Conservation (phyloP, 2,113 vertebrate species). For the Furnarius figulus region DNA sequence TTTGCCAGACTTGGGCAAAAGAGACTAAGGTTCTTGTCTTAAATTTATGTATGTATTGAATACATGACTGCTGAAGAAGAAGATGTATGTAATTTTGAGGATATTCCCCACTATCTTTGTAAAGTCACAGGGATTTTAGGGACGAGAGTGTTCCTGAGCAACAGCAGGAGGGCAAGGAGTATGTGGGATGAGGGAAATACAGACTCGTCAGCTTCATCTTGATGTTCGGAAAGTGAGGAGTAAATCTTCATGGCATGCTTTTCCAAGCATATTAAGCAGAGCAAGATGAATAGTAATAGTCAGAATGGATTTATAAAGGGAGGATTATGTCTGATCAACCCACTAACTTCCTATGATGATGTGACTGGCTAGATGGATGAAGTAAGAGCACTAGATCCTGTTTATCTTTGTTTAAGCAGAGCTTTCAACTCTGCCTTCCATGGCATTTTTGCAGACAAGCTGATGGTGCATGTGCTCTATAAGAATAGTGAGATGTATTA, state of each 20-base stretch:
- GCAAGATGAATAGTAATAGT: not conserved
- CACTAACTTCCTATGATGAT: not conserved
- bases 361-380: not conserved
- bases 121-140: not conserved
- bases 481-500: not conserved
- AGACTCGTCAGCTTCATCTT: not conserved
- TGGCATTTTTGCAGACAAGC: not conserved
- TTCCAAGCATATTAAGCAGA: not conserved
- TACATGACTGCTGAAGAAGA: not conserved
- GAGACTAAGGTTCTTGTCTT: not conserved
- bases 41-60: not conserved
- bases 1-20: not conserved
- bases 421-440: not conserved
- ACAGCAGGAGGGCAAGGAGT: not conserved
- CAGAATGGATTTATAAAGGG: not conserved
- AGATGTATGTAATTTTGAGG: not conserved
- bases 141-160: not conserved
- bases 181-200: not conserved
- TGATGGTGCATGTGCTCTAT: not conserved
- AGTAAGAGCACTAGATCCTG: not conserved
- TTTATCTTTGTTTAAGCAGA: not conserved
- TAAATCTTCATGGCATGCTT: not conserved
- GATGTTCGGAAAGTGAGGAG: not conserved
- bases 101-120: not conserved
- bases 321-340: not conserved